Conservation (phyloP, 2,888 invertebrate species). For the Oxycera nigricornis region DNA sequence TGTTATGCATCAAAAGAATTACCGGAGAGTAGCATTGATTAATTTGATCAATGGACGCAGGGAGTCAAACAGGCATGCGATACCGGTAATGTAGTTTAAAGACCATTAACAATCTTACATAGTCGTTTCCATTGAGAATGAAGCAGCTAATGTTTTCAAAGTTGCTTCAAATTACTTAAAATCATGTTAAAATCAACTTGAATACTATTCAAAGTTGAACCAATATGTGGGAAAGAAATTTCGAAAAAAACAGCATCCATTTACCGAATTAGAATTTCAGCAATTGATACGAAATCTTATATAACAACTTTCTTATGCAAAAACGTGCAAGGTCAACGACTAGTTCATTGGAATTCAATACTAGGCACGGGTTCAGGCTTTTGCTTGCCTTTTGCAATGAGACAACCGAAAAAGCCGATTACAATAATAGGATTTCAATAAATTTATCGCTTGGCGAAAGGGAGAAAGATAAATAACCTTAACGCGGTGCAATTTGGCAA, state of each 20-base stretch:
- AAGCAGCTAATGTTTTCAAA: too few relatives aligned
- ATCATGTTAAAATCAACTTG: too few relatives aligned
- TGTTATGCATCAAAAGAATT: not conserved
- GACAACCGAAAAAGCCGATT: not conserved
- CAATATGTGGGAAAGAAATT: too few relatives aligned
- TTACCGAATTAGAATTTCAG: too few relatives aligned
- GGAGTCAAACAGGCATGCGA: too few relatives aligned
- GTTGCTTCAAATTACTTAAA: too few relatives aligned
- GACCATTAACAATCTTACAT: too few relatives aligned
- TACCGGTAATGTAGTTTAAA: too few relatives aligned
- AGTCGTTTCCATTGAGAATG: too few relatives aligned
- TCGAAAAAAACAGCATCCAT: too few relatives aligned
- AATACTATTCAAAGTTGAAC: too few relatives aligned
- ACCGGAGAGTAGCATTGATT: not conserved
- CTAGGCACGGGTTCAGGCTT: not conserved
- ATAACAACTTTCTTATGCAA: not conserved
- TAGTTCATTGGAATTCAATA: not conserved
- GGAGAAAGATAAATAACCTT: not conserved
- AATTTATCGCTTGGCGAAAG: not conserved
- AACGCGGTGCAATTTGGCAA: not conserved
- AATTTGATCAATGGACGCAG: too few relatives aligned
- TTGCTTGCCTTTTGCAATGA: not conserved
- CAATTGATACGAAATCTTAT: not conserved
- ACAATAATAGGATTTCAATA: not conserved
- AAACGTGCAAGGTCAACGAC: conserved; percentile 10